Conservation (phyloP, 2,797 vertebrate genomes). For the Syndactyla subalaris region DNA sequence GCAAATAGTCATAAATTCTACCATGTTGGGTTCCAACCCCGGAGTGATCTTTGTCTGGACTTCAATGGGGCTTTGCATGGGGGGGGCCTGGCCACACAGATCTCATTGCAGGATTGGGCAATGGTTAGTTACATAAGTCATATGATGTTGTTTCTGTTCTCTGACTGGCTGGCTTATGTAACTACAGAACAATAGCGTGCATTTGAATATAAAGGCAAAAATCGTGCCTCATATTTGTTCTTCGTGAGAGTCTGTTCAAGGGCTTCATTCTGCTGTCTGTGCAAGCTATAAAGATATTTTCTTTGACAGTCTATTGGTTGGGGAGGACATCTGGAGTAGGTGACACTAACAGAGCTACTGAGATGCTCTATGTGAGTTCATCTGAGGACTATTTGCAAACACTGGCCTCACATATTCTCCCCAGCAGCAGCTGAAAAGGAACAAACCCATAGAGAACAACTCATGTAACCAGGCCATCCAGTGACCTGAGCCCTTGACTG, state of each 20-base stretch:
- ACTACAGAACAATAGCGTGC: conserved; percentile 55
- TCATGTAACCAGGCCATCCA: neutral
- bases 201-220: conserved; percentile 67
- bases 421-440: neutral
- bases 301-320: conserved; percentile 9
- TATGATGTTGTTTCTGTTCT: conserved; percentile 59
- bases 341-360: neutral
- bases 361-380: conserved; percentile 10
- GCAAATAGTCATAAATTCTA: conserved; percentile 67
- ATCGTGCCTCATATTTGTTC: neutral
- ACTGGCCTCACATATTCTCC: neutral
- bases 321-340: conserved; percentile 28
- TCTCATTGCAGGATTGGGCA: conserved; percentile 66
- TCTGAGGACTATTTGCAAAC: neutral
- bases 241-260: neutral
- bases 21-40: conserved; percentile 48
- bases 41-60: conserved; percentile 69
- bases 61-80: conserved; percentile 63
- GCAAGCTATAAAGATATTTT: neutral
- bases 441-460: neutral
- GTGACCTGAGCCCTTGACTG: neutral
- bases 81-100: conserved; percentile 62
- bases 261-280: neutral
- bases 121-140: conserved; percentile 68
- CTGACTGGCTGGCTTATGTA: conserved; percentile 66